A percentile compares a stretch with the other conserved stretches of the same genome.
phyloP scores from a whole-genome alignment of 2,797 vertebrate genomes.

The Xiphorhynchus erythropygius region DNA sequence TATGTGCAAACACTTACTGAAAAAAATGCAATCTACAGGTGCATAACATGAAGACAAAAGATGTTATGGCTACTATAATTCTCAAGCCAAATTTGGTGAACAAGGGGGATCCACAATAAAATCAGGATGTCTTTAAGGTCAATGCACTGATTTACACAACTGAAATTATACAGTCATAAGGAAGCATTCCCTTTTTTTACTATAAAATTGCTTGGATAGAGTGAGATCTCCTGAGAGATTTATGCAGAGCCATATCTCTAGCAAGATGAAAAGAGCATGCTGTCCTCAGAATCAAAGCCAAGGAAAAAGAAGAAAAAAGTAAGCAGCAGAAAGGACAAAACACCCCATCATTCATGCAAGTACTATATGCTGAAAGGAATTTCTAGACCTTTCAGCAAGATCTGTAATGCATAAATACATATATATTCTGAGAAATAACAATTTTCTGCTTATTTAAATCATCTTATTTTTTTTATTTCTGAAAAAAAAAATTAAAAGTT shows the following conservation, averaged over 20 bases:
- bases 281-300: constrained; percentile 70
- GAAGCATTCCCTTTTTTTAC: constrained; percentile 15
- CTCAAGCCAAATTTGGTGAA: not conserved
- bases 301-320: constrained; percentile 45
- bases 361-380: not conserved
- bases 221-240: constrained; percentile 62
- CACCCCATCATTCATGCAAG: not conserved
- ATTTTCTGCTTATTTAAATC: not conserved
- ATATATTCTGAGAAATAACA: not conserved
- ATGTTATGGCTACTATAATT: not conserved
- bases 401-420: not conserved
- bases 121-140: constrained; percentile 24
- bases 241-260: constrained; percentile 61
- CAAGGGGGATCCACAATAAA: not conserved
- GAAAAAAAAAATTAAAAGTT: not conserved
- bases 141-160: constrained; percentile 38
- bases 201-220: constrained; percentile 44
- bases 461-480: not conserved
- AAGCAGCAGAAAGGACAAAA: constrained; percentile 53
- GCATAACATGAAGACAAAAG: not conserved
- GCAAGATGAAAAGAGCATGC: constrained; percentile 67
- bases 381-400: constrained; percentile 25
- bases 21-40: not conserved
- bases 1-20: not conserved
- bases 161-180: constrained; percentile 56